Percentiles rank a stretch among this genome's conserved stretches.
Conservation (phyloP, 1,140 invertebrate genomes). For the Apis dorsata region DNA sequence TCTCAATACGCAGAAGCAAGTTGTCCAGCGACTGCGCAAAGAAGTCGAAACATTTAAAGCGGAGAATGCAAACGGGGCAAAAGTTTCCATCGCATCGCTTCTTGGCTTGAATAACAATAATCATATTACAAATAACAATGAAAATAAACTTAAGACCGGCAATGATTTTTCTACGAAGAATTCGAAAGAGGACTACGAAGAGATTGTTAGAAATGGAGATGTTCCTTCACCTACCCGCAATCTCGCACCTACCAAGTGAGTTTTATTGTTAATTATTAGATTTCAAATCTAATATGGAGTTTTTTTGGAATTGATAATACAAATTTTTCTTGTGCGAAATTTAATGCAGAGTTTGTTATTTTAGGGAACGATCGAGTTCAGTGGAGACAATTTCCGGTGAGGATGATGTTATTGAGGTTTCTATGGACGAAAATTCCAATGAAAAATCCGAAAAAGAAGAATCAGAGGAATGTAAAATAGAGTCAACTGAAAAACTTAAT, state of each 20-base stretch:
- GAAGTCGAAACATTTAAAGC: slow-evolving; percentile 71
- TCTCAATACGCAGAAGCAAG: slow-evolving; percentile 71
- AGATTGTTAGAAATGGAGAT: slow-evolving; percentile 70
- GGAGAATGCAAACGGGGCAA: slow-evolving; percentile 70
- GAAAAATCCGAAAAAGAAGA: slow-evolving; percentile 59
- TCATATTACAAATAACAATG: slow-evolving; percentile 71
- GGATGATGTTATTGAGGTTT: slow-evolving; percentile 70
- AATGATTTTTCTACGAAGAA: slow-evolving; percentile 63
- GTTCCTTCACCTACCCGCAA: slow-evolving; percentile 52
- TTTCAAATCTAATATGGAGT: not conserved
- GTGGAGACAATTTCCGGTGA: slow-evolving; percentile 70
- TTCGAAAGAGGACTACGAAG: slow-evolving; percentile 72
- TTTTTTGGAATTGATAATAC: not conserved
- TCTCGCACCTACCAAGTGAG: slow-evolving; percentile 55
- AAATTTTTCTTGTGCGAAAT: not conserved
- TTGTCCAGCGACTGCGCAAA: slow-evolving; percentile 73
- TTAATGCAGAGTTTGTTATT: slow-evolving; percentile 18
- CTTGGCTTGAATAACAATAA: slow-evolving; percentile 72
- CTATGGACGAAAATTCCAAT: slow-evolving; percentile 62
- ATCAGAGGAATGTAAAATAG: slow-evolving; percentile 32
- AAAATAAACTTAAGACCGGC: slow-evolving; percentile 53
- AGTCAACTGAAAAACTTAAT: slow-evolving; percentile 55
- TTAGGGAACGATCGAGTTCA: slow-evolving; percentile 60
- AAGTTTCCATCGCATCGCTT: slow-evolving; percentile 71
- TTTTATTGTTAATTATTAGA: not conserved